Conservation (phyloP, 2,113 vertebrate genomes). For the Uropsilus gracilis region DNA sequence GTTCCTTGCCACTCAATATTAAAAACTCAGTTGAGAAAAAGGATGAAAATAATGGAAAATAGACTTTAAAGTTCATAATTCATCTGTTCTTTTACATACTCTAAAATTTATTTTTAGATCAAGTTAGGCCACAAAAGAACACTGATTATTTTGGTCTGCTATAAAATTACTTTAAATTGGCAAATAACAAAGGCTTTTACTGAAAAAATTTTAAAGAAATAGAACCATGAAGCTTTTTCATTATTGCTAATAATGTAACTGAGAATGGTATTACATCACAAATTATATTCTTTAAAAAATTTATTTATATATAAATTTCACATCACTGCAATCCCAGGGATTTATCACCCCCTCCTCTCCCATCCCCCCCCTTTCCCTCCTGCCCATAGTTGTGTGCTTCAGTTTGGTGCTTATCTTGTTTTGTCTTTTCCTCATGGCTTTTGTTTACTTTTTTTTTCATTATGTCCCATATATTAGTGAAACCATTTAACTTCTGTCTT, state of each 20-base stretch:
- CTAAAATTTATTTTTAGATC: conserved; percentile 16
- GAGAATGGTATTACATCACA: conserved; percentile 5
- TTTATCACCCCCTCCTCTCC: no score
- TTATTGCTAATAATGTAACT: not conserved
- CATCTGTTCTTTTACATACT: not conserved
- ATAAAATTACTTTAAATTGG: not conserved
- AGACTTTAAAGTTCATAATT: not conserved
- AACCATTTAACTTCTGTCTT: no score
- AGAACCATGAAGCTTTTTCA: not conserved
- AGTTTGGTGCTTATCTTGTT: no score
- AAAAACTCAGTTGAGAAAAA: not conserved
- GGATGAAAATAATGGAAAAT: not conserved
- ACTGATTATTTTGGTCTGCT: not conserved
- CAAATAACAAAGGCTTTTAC: conserved; percentile 8
- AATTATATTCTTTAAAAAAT: conserved; percentile 19
- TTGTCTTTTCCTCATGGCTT: no score
- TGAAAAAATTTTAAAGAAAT: not conserved
- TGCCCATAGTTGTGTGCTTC: no score
- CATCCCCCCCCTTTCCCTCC: no score
- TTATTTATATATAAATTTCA: no score
- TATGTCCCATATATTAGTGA: no score
- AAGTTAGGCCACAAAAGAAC: not conserved
- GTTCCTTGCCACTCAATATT: not conserved
- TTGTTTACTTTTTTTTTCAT: no score
- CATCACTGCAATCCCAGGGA: no score